Base-by-base conservation (phyloP, 1,140 invertebrate species). In the Listronotus oregonensis region DNA sequence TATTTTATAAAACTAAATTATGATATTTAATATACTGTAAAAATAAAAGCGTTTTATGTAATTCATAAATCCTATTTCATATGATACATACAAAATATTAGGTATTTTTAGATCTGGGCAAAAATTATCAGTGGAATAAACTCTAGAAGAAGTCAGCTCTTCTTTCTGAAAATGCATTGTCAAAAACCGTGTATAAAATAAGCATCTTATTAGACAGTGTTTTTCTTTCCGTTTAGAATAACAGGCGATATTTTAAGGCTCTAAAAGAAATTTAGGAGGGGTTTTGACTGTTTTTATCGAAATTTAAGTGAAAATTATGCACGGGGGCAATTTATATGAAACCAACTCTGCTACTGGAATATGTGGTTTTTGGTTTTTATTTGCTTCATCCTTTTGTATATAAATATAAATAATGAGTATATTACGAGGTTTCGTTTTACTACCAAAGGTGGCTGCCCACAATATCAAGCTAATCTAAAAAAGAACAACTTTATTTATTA, bases 261-360 rank as follows among this genome's bases (percentile, higher is more conserved):
- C 43, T 52, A 55, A 56, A 47, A 51, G 50, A 64, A 64, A 54
- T 64, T 64, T 54, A 54, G 32, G 21, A 32, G 49, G 32, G 43
- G 61, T 64, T 64, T 64, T 64, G 61, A 64, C 61, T 64, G 61
- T 64, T 64, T 56, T 64, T 49, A 64, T 64, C 49, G 61, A 56
- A 64, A 55, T 64, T 64, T 64, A 64, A 64, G 52, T 64, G 61
- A 56, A 64, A 64, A 64, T 64, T 64, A 64, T 64, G 52, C 61
- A 64, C 42, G 14, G 10, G 3, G 15, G 14, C 44, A 46, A 47
- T 64, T 64, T 64, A 64, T 56, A 42, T 7, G 37, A 54, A 43
- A 17, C 14, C 37, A 14, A n/a, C 42, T 37, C 52, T 21, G 61
- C 61, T 64, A 64, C 61, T 49, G 61, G 31, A 64, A 46, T 50